Evolutionary conservation across 2,113 vertebrate genomes (phyloP).

Genomic region (Sapayoa aenigma): DNA sequence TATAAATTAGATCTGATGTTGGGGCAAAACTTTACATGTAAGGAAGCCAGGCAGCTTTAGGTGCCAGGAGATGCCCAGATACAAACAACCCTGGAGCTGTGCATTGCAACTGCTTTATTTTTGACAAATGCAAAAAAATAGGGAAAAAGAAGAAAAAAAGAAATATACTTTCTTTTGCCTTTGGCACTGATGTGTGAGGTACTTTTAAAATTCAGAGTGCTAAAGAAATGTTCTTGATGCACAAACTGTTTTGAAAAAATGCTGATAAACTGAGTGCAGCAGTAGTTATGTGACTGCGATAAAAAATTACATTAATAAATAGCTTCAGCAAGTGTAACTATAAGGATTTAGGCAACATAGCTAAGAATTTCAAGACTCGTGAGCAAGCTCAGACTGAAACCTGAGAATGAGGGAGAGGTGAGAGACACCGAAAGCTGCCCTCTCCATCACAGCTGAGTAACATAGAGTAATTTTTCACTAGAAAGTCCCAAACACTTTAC

Average conservation of each 20-base stretch:
- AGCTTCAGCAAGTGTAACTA: not conserved
- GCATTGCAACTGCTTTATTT: not conserved
- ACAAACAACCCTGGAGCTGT: not conserved
- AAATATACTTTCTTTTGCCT: not conserved
- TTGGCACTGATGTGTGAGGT: not conserved
- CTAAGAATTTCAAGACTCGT: not conserved
- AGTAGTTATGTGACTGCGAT: accelerated
- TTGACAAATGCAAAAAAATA: not conserved
- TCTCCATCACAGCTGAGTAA: not conserved
- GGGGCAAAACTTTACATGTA: not conserved
- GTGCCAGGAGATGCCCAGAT: not conserved
- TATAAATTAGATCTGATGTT: not conserved
- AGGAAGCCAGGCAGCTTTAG: not conserved
- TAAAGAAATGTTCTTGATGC: not conserved
- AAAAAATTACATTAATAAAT: not conserved
- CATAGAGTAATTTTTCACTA: not conserved
- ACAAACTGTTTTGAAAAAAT: not conserved
- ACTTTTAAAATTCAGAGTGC: not conserved
- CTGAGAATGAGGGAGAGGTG: not conserved
- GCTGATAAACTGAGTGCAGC: not conserved
- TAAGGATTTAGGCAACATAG: not conserved
- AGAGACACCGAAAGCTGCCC: not conserved
- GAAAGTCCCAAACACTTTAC: not conserved
- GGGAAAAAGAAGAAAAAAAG: not conserved
- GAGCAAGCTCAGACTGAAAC: not conserved